A percentile compares a stretch with the other conserved stretches of the same genome.
Conservation (phyloP, 2,888 invertebrate genomes). For the Amiota communis region DNA sequence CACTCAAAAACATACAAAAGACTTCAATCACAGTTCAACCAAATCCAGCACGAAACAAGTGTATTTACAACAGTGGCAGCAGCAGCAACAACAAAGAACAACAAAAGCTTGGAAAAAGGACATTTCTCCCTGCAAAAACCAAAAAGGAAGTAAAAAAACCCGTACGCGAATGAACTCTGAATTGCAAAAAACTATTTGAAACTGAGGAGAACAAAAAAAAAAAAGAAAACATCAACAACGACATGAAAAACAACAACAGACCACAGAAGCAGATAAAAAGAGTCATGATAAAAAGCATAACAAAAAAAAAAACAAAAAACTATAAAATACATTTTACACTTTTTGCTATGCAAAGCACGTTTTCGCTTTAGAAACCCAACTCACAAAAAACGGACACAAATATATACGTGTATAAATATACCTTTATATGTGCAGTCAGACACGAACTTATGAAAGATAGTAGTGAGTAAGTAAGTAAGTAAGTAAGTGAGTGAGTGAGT, state of each 20-base stretch:
- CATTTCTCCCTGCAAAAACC: too few species aligned
- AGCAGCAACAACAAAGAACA: conserved; percentile 29
- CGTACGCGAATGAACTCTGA: conserved; percentile 43
- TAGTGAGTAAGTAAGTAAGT: too few species aligned
- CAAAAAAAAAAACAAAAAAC: conserved; percentile 31
- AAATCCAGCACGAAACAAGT: conserved; percentile 11
- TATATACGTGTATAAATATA: neutral
- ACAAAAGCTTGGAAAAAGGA: conserved; percentile 33
- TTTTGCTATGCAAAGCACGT: conserved; percentile 58
- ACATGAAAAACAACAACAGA: neutral
- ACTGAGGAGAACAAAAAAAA: conserved; percentile 20
- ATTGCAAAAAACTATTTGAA: conserved; percentile 23
- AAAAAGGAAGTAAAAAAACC: conserved; percentile 24
- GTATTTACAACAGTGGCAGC: neutral
- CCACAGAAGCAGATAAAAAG: neutral
- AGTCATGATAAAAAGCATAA: conserved; percentile 19
- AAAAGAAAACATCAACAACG: conserved; percentile 43
- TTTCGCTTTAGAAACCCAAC: conserved; percentile 30
- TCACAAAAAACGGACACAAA: conserved; percentile 26
- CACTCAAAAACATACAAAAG: conserved; percentile 4
- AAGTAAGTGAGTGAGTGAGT: too few species aligned
- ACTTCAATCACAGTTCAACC: conserved; percentile 18
- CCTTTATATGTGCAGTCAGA: neutral
- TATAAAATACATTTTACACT: conserved; percentile 28
- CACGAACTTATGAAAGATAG: conserved; percentile 11